Evolutionary conservation across 1,140 invertebrate species (phyloP), one percentile per base, ranked within the genome.

Genomic region (Drosophila busckii): DNA sequence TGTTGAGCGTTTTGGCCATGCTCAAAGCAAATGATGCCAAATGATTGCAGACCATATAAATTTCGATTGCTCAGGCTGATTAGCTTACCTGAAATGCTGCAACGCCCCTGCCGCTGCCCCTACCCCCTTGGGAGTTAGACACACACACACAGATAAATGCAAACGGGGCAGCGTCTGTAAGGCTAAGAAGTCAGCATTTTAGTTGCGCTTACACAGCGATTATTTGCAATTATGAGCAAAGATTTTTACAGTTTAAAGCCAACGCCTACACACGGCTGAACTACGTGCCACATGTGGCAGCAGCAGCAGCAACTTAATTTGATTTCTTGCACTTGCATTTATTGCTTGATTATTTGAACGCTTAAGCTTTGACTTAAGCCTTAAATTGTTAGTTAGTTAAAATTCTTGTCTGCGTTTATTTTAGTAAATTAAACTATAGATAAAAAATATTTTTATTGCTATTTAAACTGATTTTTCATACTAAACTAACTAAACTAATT

Each of bases 1-100:
- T n/a, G n/a, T n/a, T n/a, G n/a, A n/a, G n/a, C n/a, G n/a, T n/a
- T n/a, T n/a, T n/a, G n/a, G n/a, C n/a, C n/a, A n/a, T n/a, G n/a
- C n/a, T n/a, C n/a, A n/a, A n/a, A n/a, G 68, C 73, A 82, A 80
- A 80, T 80, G 75, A 80, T 82, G 73, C 68, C 73, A 80, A 80
- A 80, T 80, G 73, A 80, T 80, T 82, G 73, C 69, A 59, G 73
- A 80, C 73, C 73, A 80, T 80, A 80, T 80, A 82, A 80, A 80
- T 82, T 64, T 55, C 68, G 75, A 80, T 80, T 80, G 73, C 73
- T n/a, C n/a, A n/a, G 61, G 66, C 53, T 65, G 73, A 78, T 78
- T 80, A 76, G 49, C 45, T 44, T 37, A 49, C 42, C 37, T 29
- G 29, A 23, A 34, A 35, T 12, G 37, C 49, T 34, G 63, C 46